These are phyloP conservation scores for Spisula solida DNA, from an alignment of 2,888 invertebrate species.

Conservation along the genomic window DNA sequence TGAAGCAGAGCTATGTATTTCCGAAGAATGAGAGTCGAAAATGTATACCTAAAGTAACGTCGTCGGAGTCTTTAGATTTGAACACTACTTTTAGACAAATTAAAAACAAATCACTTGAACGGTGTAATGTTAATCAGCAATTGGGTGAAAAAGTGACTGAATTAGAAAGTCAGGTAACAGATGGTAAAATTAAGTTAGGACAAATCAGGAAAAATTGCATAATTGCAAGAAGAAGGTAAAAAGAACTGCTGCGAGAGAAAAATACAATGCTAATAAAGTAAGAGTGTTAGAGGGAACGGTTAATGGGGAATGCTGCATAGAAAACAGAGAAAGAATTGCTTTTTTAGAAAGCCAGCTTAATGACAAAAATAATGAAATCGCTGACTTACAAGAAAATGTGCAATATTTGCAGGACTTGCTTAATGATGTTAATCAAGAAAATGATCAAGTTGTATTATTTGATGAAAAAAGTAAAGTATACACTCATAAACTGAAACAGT, in stretches of 20 bases:
- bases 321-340: conserved; percentile 43
- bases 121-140: conserved; percentile 30
- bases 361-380: conserved; percentile 43
- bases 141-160: conserved; percentile 23
- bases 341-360: conserved; percentile 41
- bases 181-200: conserved; percentile 25
- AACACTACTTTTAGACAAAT: conserved; percentile 28
- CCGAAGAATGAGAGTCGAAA: conserved; percentile 31
- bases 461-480: conserved; percentile 50
- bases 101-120: conserved; percentile 38
- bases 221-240: conserved; percentile 29
- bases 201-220: conserved; percentile 29
- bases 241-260: conserved; percentile 45
- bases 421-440: conserved; percentile 37
- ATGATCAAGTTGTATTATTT: conserved; percentile 27
- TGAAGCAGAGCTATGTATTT: conserved; percentile 30
- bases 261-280: conserved; percentile 31
- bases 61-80: conserved; percentile 23
- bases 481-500: conserved; percentile 38
- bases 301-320: conserved; percentile 34
- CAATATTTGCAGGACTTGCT: conserved; percentile 35
- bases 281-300: conserved; percentile 33
- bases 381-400: conserved; percentile 35
- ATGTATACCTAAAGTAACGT: conserved; percentile 30
- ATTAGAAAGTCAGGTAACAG: conserved; percentile 25